A percentile compares a stretch with the other conserved stretches of the same genome.
phyloP scores from a whole-genome alignment of 1,140 invertebrate genomes.

The Elymnias hypermnestra region DNA sequence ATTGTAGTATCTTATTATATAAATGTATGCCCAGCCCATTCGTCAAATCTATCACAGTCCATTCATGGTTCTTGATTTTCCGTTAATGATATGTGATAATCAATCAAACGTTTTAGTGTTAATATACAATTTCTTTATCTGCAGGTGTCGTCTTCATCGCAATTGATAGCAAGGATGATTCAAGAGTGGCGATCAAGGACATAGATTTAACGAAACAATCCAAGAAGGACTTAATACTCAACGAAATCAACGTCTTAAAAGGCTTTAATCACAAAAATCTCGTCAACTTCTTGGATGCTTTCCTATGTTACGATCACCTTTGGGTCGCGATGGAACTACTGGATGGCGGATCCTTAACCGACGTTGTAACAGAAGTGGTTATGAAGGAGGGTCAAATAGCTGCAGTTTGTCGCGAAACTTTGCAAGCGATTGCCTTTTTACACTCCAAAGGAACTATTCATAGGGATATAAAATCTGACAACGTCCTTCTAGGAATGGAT shows the following conservation, averaged over 20 bases:
- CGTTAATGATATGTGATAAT: no score
- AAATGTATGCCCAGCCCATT: no score
- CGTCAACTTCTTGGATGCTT: conserved; percentile 97
- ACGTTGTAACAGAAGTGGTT: conserved; percentile 97
- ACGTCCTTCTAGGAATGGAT: conserved; percentile 97
- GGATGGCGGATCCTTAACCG: conserved; percentile 96
- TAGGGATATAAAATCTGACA: conserved; percentile 97
- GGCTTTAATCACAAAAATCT: conserved; percentile 97
- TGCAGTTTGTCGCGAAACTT: conserved; percentile 93
- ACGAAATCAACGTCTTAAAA: conserved; percentile 95
- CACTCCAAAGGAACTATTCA: conserved; percentile 95
- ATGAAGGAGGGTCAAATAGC: conserved; percentile 99
- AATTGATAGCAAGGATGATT: conserved; percentile 84
- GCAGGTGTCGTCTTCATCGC: conserved; percentile 94
- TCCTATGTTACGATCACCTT: conserved; percentile 91
- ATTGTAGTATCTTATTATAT: no score
- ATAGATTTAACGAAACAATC: conserved; percentile 96
- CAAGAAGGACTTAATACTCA: conserved; percentile 96
- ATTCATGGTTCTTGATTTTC: no score
- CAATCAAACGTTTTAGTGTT: no score
- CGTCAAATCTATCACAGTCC: no score
- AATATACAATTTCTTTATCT: conserved; percentile 18
- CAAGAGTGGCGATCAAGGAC: conserved; percentile 95
- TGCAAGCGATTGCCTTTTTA: conserved; percentile 94
- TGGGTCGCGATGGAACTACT: conserved; percentile 98